Base-by-base conservation (phyloP, 2,888 invertebrate species). In the Cryptocheilus praepositus region DNA sequence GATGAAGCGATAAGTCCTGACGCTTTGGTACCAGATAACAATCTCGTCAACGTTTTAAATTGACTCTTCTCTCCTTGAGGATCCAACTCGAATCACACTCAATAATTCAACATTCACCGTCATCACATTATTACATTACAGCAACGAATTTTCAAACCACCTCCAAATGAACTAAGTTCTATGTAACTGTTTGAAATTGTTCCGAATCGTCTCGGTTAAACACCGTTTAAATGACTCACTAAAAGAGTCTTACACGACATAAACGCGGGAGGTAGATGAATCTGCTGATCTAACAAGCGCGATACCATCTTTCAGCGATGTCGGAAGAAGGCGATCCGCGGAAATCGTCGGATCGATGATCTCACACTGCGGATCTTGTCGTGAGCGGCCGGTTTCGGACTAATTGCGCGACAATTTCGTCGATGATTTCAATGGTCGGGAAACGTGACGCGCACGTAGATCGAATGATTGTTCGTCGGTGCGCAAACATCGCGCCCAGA, bases 221-320 rank as follows among this genome's bases (percentile, higher is more conserved):
- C 16, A 49, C 49, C 7, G 36, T 7, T 36, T 11, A 11, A 36
- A 36, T 16, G 16, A n/a, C 8, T 18, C 49, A 2, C 16, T 3
- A n/a, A 8, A 49, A 49, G 49, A 49, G 45, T 45, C 45, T 15
- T n/a, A 28, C 46, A 15, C 56, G 51, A n/a, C 51, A 28, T 19
- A 51, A 36, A 13, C 36, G 11, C 15, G 19, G 22, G 22, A 45
- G 55, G 45, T 21, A 63, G 55, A 56, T 36, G 49, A 49, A 46
- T 62, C 67, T 64, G 28, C 62, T 57, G 36, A 25, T 15, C n/a
- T 25, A 28, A 16, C 1, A 3, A 59, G 19, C 45, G 46, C 25
- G 54, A 52, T 22, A 56, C n/a, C 71, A 70, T 70, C 51, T 63
- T 64, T 60, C 60, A 16, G 54, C 55, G 21, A 28, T 11, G 28